These are phyloP conservation scores for Aphelinus certus DNA, from an alignment of 1,140 invertebrate species.

Conservation along the genomic window DNA sequence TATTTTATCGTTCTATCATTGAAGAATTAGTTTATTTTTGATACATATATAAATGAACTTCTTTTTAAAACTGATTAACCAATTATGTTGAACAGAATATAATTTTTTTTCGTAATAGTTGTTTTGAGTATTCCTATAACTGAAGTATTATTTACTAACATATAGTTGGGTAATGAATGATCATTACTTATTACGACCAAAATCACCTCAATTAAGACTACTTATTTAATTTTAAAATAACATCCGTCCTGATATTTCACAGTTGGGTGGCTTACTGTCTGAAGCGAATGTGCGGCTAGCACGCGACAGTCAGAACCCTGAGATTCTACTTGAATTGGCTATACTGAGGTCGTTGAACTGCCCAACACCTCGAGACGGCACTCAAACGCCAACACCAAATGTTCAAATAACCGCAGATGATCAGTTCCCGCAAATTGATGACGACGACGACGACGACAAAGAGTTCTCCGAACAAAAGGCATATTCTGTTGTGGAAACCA, in stretches of 20 bases:
- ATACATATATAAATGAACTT: too few species aligned
- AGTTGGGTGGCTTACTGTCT: conserved; percentile 10
- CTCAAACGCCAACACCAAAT: conserved; percentile 55
- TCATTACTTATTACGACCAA: too few species aligned
- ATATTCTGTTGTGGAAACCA: conserved; percentile 40
- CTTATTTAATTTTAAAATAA: too few species aligned
- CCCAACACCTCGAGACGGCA: conserved; percentile 53
- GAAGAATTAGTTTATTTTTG: too few species aligned
- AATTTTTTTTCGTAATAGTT: too few species aligned
- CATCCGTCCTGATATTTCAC: too few species aligned
- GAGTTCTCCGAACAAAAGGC: conserved; percentile 6
- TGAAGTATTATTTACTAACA: background rate
- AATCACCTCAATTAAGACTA: too few species aligned
- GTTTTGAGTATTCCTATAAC: background rate
- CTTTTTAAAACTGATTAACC: too few species aligned
- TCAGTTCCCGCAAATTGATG: conserved; percentile 59
- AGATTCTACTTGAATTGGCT: conserved; percentile 59
- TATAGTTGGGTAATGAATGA: background rate
- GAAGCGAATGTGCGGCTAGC: conserved; percentile 47
- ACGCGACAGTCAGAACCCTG: conserved; percentile 57
- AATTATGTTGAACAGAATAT: too few species aligned
- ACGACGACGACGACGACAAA: conserved; percentile 40
- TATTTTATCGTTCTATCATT: too few species aligned
- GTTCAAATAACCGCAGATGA: conserved; percentile 44
- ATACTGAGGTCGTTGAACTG: conserved; percentile 58